Evolutionary conservation across 1,140 invertebrate genomes (phyloP).

Genomic region (Lerema accius): DNA sequence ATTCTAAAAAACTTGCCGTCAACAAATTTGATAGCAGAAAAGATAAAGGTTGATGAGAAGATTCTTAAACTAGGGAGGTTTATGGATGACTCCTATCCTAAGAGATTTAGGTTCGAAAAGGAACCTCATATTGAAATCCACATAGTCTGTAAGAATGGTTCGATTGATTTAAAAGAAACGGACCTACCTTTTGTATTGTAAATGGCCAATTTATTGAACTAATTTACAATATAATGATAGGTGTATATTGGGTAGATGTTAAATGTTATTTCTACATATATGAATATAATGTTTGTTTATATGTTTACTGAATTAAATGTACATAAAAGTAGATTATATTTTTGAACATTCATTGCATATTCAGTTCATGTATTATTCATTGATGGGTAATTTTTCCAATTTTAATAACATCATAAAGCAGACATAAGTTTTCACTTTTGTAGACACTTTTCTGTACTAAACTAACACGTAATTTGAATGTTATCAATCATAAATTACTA

Average conservation of each 20-base stretch:
- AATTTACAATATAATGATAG: slow-evolving; percentile 12
- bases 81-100: slow-evolving; percentile 75
- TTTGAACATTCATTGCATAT: slow-evolving; percentile 8
- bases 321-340: neutral
- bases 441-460: neutral
- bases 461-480: neutral
- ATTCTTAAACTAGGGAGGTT: slow-evolving; percentile 75
- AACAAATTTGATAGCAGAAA: slow-evolving; percentile 78
- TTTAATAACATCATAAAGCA: neutral
- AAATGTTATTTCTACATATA: slow-evolving; percentile 4
- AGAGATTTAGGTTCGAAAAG: slow-evolving; percentile 77
- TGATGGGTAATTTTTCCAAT: neutral
- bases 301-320: slow-evolving; percentile 17
- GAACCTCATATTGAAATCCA: slow-evolving; percentile 71
- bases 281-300: slow-evolving; percentile 32
- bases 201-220: slow-evolving; percentile 1
- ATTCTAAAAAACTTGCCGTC: slow-evolving; percentile 74
- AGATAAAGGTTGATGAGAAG: slow-evolving; percentile 75
- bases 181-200: slow-evolving; percentile 65
- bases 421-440: neutral
- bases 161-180: slow-evolving; percentile 77
- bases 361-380: no score
- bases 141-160: slow-evolving; percentile 80
- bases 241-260: slow-evolving; percentile 38
- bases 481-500: neutral